Evolutionary conservation across 1,140 invertebrate genomes (phyloP).

Genomic region (Oreohelix idahoensis): DNA sequence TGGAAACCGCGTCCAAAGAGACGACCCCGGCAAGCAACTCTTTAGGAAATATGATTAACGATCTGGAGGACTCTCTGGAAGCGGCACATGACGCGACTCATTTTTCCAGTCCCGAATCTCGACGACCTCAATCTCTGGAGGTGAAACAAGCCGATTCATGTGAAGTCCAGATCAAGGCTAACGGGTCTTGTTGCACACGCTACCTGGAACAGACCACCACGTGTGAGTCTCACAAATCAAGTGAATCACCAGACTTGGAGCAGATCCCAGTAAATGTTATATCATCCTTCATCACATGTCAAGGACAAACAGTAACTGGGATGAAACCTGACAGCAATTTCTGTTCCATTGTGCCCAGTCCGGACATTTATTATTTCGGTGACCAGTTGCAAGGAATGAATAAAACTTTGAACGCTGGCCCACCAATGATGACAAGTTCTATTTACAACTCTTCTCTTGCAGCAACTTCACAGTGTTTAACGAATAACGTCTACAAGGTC

Average conservation of each 20-base stretch:
- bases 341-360: background rate
- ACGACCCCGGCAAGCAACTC: background rate
- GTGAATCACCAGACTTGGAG: background rate
- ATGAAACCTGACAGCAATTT: background rate
- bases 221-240: background rate
- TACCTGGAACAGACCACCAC: background rate
- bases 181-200: background rate
- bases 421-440: background rate
- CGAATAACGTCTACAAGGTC: background rate
- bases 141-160: background rate
- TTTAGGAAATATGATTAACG: background rate
- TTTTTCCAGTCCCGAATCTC: background rate
- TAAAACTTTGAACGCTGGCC: background rate
- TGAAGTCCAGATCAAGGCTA: background rate
- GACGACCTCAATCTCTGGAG: background rate
- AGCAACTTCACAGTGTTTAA: background rate
- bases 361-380: background rate
- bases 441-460: background rate
- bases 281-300: background rate
- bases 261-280: conserved; percentile 21
- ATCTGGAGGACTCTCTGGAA: background rate
- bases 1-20: background rate
- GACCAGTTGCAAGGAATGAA: background rate
- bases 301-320: background rate
- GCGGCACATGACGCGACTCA: background rate